Base-by-base conservation (phyloP, 2,888 invertebrate species). In the Tribolium freemani region DNA sequence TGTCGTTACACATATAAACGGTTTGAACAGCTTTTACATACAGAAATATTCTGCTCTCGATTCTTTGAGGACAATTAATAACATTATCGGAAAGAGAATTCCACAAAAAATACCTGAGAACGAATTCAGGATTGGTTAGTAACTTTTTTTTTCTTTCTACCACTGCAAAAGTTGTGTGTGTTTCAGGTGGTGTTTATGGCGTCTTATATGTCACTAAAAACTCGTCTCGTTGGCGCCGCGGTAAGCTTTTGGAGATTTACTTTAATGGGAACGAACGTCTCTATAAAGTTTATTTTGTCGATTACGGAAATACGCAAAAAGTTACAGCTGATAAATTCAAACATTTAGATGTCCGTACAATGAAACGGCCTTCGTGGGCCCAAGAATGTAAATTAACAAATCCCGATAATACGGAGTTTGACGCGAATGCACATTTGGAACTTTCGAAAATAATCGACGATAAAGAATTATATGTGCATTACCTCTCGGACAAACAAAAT, bases 161-260 rank as follows among this genome's bases (percentile, higher is more conserved):
- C 1, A 1, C 16, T 16, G 16, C 16, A 16, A 1, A 16, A 16
- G 1, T n/a, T n/a, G n/a, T 16, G 16, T 16, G 16, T n/a, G 30
- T 51, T 64, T 0, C 21, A 51, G 53, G 64, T 6, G 8, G 8
- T 8, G 26, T 50, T 5, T 71, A 64, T 21, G 71, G 45, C 81
- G 63, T 54, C 21, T 6, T 54, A 5, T 71, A 60, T 50, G 26
- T 38, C 51, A 50, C 0, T 89, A 91, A 77, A 87, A 88, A 16
- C 89, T 90, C 76, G 87, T 88, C 16, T 44, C 85, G 87, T 76
- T 95, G 94, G 94, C 91, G 91, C 80, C 89, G 95, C 66, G 92
- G 90, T 6, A 87, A 89, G 56, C 85, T 93, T 0, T 81, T 86
- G 20, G 83, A 80, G 54, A 79, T 83, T 72, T 71, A 81, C 48